These are phyloP conservation scores for Cossypha polioptera DNA, from an alignment of 2,797 vertebrate species.

Conservation along the genomic window DNA sequence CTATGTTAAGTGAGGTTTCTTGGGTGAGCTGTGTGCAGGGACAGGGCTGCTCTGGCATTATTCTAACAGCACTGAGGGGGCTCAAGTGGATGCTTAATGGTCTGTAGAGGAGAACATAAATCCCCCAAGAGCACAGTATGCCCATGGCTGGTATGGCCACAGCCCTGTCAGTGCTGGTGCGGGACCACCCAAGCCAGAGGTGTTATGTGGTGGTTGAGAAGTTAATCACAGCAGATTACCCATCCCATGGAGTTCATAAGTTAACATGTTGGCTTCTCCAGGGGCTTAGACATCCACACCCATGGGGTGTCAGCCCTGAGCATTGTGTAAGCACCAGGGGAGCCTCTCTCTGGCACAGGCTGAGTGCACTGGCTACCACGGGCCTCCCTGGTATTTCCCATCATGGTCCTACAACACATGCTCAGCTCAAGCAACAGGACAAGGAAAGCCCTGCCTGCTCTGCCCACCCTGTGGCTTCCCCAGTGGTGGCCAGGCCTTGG, in stretches of 20 bases:
- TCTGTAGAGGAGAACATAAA: rapidly evolving
- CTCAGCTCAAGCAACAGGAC: neutral
- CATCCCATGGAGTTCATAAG: neutral
- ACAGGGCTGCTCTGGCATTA: neutral
- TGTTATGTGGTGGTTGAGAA: neutral
- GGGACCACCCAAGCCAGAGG: neutral
- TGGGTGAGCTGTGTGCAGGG: neutral
- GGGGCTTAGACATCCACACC: neutral
- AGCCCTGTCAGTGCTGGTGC: neutral
- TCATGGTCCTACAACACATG: rapidly evolving
- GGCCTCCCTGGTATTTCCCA: neutral
- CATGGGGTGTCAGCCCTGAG: neutral
- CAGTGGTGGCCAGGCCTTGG: neutral
- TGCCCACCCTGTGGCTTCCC: neutral
- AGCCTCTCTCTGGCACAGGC: rapidly evolving
- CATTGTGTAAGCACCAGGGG: neutral
- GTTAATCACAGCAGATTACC: neutral
- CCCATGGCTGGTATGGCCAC: neutral
- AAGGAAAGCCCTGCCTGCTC: neutral
- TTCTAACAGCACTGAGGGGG: rapidly evolving
- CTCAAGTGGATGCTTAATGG: neutral
- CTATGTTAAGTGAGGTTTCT: neutral
- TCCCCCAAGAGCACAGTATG: neutral
- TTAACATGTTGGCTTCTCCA: neutral
- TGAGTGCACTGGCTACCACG: rapidly evolving